Evolutionary conservation across 2,888 invertebrate species (phyloP), one percentile per base, ranked within the genome.

Genomic region (Mamestra brassicae): DNA sequence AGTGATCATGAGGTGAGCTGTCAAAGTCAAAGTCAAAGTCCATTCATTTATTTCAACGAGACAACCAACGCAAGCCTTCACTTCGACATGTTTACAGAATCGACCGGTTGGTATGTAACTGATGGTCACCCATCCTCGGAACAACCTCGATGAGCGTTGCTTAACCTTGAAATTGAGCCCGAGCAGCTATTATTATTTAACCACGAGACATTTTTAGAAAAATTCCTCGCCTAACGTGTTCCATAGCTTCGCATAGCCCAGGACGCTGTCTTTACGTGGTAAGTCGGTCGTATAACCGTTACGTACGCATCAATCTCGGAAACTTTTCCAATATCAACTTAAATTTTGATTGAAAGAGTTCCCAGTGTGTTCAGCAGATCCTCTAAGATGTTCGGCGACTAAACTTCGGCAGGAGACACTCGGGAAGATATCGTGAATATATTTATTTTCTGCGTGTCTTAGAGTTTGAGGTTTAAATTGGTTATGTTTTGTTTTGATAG

Each of bases 311-410:
- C 92, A 91, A 91, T 92, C 91, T 88, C 79, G 68, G 42, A 76
- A 91, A 93, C 91, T 93, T 93, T 92, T 90, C 91, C 91, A 93
- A 93, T 93, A 92, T 92, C 89, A 89, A 91, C 89, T 93, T 91
- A 91, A 92, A 92, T 91, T 93, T 93, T 92, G 92, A 93, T 92
- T 90, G 90, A 91, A 91, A 85, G 89, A 90, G 90, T 91, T 92
- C 86, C 70, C 71, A 78, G 78, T 78, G 84, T 81, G 81, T 86
- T 85, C 78, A 78, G 76, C 74, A 64, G 71, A 78, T 85, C 65
- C 76, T 75, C 64, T 75, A 63, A 67, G 76, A 74, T 63, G 75
- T 71, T 84, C 71, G 36, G 74, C n/a, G 58, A 71, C 60, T 64
- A 42, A 83, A 83, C 73, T 86, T 86, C 57, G 75, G 61, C 62